These are phyloP conservation scores for Orbicella faveolata DNA, from an alignment of 64 coral and sea anemone species.

Conservation along the genomic window DNA sequence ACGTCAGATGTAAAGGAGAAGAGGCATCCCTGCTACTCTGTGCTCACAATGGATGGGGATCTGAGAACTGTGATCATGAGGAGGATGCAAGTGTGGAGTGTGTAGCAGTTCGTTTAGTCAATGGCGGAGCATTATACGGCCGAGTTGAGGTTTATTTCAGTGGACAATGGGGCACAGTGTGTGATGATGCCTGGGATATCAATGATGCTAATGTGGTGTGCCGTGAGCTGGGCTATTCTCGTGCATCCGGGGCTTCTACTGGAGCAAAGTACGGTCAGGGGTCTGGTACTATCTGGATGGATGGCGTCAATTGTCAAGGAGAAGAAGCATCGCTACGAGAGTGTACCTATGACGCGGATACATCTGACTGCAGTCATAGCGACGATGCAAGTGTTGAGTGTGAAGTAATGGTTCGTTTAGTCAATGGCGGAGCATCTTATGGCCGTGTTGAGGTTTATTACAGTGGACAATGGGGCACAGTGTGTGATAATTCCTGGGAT, in stretches of 20 bases:
- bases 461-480: no score
- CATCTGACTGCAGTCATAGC: neutral
- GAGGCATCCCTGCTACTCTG: neutral
- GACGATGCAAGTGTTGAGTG: neutral
- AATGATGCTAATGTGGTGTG: conserved; percentile 32
- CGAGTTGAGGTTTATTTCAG: conserved; percentile 31
- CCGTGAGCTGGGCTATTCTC: conserved; percentile 26
- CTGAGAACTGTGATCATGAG: neutral
- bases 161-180: conserved; percentile 25
- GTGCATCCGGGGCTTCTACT: neutral
- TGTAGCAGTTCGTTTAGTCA: neutral
- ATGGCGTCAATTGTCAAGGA: conserved; percentile 21
- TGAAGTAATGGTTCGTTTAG: no score
- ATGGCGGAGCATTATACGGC: neutral
- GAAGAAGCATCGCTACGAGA: neutral
- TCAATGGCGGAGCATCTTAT: no score
- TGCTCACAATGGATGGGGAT: neutral
- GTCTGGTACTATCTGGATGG: conserved; percentile 4
- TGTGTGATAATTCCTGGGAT: no score
- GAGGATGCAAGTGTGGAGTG: neutral
- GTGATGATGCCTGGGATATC: conserved; percentile 17
- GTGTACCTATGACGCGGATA: neutral
- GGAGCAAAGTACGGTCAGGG: conserved; percentile 7
- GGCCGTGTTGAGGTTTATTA: no score
- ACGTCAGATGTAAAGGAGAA: conserved; percentile 5